Base-by-base conservation (phyloP, 2,888 invertebrate species). In the Eristalis intricaria region DNA sequence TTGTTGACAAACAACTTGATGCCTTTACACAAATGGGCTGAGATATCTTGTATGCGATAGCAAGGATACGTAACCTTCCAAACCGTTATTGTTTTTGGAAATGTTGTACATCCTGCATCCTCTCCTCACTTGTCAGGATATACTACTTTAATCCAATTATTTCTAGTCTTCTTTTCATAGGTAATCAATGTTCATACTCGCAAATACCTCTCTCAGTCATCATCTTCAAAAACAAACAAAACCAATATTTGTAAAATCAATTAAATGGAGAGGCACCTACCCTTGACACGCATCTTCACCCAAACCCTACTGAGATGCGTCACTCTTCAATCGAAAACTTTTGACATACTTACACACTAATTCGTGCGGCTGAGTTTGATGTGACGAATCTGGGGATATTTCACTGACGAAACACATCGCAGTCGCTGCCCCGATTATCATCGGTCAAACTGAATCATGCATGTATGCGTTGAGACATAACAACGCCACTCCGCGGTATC, bases 201-300 rank as follows among this genome's bases (percentile, higher is more conserved):
- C 11, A 60, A 26, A 26, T 4, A 58, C 13, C 23, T 26, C 26
- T 3, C 22, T 58, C 58, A 23, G 22, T 58, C 58, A 23, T 23
- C 15, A 43, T 4, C 4, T 5, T 1, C 4, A n/a, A 66, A 23
- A 40, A 43, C 5, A 66, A 7, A 23, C 40, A 66, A 43, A 68
- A 60, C 15, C 61, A 43, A 61, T 76, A 43, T 61, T 60, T 32
- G 15, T 43, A 5, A 29, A 61, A 32, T 68, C 76, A 68, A 63
- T 23, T 63, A n/a, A 13, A 43, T 58, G 66, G 35, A 35, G 50
- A 8, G 60, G 68, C 69, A 43, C 23, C 69, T 63, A 50, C 50
- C 70, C 70, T 78, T 78, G 70, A 78, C 78, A 63, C 58, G 64
- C 3, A 64, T 78, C 15, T 70, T 8, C 11, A 32, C 61, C 38